Percentiles rank a stretch among this genome's conserved stretches.
Evolutionary conservation across 2,797 vertebrate species (phyloP).

Genomic region (Gambelia wislizenii): DNA sequence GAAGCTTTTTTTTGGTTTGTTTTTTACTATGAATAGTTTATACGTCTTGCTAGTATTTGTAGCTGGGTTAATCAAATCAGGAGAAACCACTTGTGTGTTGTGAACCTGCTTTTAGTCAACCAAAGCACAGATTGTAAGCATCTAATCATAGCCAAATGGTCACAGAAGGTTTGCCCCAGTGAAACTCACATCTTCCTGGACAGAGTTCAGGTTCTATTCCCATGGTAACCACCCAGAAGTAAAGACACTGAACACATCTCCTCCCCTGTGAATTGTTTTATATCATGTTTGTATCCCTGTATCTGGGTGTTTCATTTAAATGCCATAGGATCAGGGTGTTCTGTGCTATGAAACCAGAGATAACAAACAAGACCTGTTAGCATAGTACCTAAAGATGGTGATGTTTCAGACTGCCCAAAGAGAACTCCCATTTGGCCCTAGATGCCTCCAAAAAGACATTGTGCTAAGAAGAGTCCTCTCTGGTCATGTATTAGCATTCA

Average conservation of each 20-base stretch:
- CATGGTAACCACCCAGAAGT: not conserved
- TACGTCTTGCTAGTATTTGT: not conserved
- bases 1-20: too few species aligned
- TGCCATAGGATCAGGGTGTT: not conserved
- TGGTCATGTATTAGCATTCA: constrained; percentile 33
- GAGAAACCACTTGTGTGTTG: not conserved
- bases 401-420: not conserved
- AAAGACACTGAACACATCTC: not conserved
- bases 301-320: constrained; percentile 22
- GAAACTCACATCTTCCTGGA: not conserved
- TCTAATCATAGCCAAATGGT: not conserved
- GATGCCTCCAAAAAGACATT: not conserved
- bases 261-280: not conserved
- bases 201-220: constrained; percentile 3
- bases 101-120: not conserved
- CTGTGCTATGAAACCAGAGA: not conserved
- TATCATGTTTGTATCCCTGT: not conserved
- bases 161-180: not conserved
- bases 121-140: not conserved
- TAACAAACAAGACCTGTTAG: constrained; percentile 5
- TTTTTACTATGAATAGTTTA: not conserved
- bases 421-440: constrained; percentile 12
- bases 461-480: not conserved
- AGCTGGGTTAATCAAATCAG: too few species aligned
- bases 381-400: not conserved